These are phyloP conservation scores for Drosophila borborema DNA, from an alignment of 2,888 invertebrate species.

Conservation along the genomic window DNA sequence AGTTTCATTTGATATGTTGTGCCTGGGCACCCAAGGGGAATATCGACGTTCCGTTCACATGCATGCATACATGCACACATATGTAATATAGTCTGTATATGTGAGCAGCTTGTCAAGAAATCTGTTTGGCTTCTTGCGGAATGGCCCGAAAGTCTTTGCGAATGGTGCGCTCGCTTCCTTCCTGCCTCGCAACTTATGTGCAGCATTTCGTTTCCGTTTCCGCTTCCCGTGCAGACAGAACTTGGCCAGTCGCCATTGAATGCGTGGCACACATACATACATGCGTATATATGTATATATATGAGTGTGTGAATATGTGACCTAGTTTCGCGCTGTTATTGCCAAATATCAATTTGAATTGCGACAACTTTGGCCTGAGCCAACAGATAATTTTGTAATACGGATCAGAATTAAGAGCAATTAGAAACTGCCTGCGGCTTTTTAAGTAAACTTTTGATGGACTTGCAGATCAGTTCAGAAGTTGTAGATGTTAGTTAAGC, in stretches of 20 bases:
- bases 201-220: constrained; percentile 62
- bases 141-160: constrained; percentile 26
- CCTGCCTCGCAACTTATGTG: constrained; percentile 68
- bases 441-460: constrained; percentile 1
- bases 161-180: constrained; percentile 63
- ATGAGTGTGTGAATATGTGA: constrained; percentile 33
- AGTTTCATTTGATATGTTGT: constrained; percentile 60
- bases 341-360: constrained; percentile 40
- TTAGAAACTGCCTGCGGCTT: constrained; percentile 4
- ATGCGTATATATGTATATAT: neutral
- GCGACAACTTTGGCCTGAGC: constrained; percentile 15
- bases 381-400: constrained; percentile 17
- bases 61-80: neutral
- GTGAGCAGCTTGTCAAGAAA: constrained; percentile 1
- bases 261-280: constrained; percentile 36
- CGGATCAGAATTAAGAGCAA: constrained; percentile 1
- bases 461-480: neutral
- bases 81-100: neutral
- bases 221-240: constrained; percentile 72
- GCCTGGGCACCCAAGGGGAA: neutral
- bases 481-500: neutral
- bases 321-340: constrained; percentile 57
- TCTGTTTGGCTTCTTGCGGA: constrained; percentile 6
- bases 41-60: neutral
- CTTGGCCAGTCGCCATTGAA: constrained; percentile 58